Evolutionary conservation across 2,113 vertebrate species (phyloP).

Genomic region (Euleptes europaea): DNA sequence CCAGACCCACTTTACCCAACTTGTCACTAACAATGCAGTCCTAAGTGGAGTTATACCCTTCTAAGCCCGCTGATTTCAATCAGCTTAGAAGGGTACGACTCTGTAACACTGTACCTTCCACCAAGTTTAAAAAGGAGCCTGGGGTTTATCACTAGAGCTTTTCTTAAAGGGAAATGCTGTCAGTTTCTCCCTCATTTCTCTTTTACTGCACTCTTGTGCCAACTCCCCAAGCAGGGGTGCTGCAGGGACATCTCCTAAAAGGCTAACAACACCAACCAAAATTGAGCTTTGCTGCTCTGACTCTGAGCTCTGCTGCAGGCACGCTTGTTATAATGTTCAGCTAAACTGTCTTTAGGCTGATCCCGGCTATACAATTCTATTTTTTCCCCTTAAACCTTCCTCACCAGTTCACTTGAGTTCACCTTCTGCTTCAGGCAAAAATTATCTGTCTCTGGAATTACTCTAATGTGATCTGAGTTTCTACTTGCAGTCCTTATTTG

Average conservation of each 20-base stretch:
- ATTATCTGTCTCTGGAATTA: neutral
- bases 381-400: neutral
- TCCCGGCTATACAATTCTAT: neutral
- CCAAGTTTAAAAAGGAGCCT: no score
- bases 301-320: neutral
- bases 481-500: neutral
- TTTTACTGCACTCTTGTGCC: neutral
- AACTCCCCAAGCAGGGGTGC: neutral
- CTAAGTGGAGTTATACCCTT: no score
- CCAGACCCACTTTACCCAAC: neutral
- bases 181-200: neutral
- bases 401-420: neutral
- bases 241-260: neutral
- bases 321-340: neutral
- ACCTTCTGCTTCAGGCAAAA: neutral
- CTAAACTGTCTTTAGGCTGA: neutral
- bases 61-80: no score
- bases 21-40: no score
- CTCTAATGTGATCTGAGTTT: neutral
- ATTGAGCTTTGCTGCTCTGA: neutral
- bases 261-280: neutral
- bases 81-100: no score
- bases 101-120: no score
- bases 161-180: no score
- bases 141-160: no score